phyloP scores from a whole-genome alignment of 2,113 vertebrate species.

The Nothobranchius furzeri region DNA sequence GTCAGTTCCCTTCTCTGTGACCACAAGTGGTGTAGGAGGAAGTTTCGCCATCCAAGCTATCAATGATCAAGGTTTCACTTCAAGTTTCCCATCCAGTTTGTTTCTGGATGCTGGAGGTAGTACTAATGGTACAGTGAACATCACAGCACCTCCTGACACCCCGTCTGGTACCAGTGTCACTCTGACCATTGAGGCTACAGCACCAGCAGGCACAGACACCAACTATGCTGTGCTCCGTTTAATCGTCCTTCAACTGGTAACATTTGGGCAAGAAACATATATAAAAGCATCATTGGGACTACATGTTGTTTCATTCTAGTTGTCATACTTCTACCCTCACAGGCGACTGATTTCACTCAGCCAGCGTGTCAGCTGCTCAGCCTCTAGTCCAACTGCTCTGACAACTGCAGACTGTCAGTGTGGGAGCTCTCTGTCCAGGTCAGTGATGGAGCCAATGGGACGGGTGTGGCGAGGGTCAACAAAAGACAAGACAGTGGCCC shows the following conservation, averaged over 20 bases:
- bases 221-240: conserved; percentile 66
- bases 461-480: conserved; percentile 51
- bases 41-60: conserved; percentile 58
- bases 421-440: conserved; percentile 60
- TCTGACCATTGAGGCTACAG: conserved; percentile 67
- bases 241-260: conserved; percentile 52
- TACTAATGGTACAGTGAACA: conserved; percentile 47
- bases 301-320: background rate
- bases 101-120: conserved; percentile 28
- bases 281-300: too few species aligned
- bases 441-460: conserved; percentile 47
- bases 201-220: conserved; percentile 38
- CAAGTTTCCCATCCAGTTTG: conserved; percentile 41
- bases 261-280: too few species aligned
- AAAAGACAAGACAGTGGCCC: conserved; percentile 60
- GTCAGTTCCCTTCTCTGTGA: conserved; percentile 63
- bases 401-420: conserved; percentile 25
- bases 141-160: conserved; percentile 54
- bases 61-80: conserved; percentile 44
- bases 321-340: background rate
- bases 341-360: conserved; percentile 65
- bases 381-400: conserved; percentile 45
- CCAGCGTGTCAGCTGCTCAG: conserved; percentile 58
- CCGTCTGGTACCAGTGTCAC: conserved; percentile 65
- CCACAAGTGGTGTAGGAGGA: conserved; percentile 18